Conservation (phyloP, 2,797 vertebrate genomes). For the Agapornis canus region DNA sequence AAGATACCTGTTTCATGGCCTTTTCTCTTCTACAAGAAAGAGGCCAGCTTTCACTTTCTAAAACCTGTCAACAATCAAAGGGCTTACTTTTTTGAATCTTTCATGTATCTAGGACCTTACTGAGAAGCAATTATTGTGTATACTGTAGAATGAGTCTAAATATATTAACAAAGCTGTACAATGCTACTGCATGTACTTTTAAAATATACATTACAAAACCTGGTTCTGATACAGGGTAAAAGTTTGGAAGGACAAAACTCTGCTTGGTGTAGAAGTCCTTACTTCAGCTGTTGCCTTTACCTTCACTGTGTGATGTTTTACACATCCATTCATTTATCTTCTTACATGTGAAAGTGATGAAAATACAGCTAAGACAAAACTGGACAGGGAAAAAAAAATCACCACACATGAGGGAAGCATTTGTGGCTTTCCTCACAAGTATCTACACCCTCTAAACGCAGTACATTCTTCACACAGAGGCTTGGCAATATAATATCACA, state of each 20-base stretch:
- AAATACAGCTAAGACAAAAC: background rate
- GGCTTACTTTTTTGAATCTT: background rate
- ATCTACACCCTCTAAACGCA: background rate
- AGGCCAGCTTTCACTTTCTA: background rate
- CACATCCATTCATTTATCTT: background rate
- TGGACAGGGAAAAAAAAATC: background rate
- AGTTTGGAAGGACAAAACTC: background rate
- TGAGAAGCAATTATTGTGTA: background rate
- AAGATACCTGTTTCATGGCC: slow-evolving; percentile 66
- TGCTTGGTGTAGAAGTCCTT: background rate
- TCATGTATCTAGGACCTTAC: background rate
- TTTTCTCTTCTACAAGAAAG: slow-evolving; percentile 32
- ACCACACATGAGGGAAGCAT: background rate
- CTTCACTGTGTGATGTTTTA: background rate
- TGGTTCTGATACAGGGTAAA: background rate
- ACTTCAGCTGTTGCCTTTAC: background rate
- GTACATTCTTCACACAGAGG: background rate
- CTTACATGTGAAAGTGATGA: background rate
- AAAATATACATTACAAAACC: background rate
- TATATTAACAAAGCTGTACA: background rate
- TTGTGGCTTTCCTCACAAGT: background rate
- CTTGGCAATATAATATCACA: rapidly evolving
- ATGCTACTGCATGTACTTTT: background rate
- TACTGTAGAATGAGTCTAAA: background rate
- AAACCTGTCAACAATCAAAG: background rate